Evolutionary conservation across 2,888 invertebrate species (phyloP).

Genomic region (Phaonia tiefii): DNA sequence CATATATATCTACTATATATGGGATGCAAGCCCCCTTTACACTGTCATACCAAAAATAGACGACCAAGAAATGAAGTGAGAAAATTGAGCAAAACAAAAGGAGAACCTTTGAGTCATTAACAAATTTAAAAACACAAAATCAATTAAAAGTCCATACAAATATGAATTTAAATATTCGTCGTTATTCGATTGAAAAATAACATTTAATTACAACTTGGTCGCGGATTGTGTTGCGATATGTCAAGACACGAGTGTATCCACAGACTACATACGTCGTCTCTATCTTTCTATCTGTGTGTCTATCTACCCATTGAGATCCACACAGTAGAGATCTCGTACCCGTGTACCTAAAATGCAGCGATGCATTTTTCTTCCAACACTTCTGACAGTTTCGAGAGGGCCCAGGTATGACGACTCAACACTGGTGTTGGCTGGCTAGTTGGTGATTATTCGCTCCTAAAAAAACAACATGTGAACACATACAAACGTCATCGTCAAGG

Average conservation of each 20-base stretch:
- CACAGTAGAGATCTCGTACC: too few species aligned
- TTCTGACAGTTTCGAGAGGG: too few species aligned
- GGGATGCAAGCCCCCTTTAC: background rate
- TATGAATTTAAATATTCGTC: constrained; percentile 27
- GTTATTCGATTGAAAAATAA: constrained; percentile 25
- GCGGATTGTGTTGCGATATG: background rate
- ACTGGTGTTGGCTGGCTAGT: background rate
- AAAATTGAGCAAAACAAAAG: constrained; percentile 1
- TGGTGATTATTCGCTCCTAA: background rate
- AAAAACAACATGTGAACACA: constrained; percentile 22
- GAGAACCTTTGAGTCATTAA: too few species aligned
- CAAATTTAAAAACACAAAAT: background rate
- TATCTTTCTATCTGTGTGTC: background rate
- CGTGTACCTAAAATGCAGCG: too few species aligned
- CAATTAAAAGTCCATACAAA: constrained; percentile 20
- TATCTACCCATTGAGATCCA: background rate
- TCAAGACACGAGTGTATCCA: too few species aligned
- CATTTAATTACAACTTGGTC: constrained; percentile 34
- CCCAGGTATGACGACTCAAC: background rate
- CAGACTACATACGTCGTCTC: too few species aligned
- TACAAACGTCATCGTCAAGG: constrained; percentile 57
- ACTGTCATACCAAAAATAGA: background rate
- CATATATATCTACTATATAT: background rate
- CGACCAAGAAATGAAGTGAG: background rate
- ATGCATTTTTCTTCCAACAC: too few species aligned